A percentile compares a stretch with the other conserved stretches of the same genome.
Conservation (phyloP, 1,140 invertebrate genomes). For the Diprion similis region DNA sequence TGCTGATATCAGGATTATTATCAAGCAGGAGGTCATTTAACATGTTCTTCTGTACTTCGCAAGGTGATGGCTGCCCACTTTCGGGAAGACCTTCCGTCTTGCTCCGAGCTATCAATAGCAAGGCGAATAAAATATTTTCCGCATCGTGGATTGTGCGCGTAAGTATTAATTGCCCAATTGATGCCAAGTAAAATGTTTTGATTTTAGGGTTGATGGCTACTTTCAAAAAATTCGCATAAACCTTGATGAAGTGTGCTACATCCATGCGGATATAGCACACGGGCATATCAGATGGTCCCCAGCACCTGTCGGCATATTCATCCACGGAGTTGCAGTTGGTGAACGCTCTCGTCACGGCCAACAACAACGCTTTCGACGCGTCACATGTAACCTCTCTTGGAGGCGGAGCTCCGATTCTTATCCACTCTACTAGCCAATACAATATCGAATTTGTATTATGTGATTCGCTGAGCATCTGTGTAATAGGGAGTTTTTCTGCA, state of each 20-base stretch:
- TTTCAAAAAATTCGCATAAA: constrained; percentile 19
- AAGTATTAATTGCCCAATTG: too few relatives aligned
- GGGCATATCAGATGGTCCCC: too few relatives aligned
- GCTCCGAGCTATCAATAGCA: neutral
- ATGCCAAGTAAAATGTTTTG: constrained; percentile 23
- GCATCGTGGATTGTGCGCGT: neutral
- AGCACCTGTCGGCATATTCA: constrained; percentile 3
- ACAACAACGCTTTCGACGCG: too few relatives aligned
- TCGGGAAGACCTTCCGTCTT: neutral
- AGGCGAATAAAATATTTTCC: neutral
- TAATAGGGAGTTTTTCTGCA: constrained; percentile 9
- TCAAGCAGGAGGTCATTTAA: neutral
- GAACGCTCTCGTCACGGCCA: constrained; percentile 25
- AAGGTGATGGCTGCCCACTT: too few relatives aligned
- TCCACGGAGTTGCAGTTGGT: constrained; percentile 21
- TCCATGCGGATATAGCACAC: constrained; percentile 17
- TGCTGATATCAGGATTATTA: too few relatives aligned
- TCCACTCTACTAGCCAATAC: constrained; percentile 25
- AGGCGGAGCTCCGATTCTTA: constrained; percentile 8
- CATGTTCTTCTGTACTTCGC: too few relatives aligned
- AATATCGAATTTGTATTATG: constrained; percentile 29
- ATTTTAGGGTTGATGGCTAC: constrained; percentile 5
- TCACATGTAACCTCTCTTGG: too few relatives aligned
- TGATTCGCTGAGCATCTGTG: constrained; percentile 32
- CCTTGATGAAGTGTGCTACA: constrained; percentile 16